Evolutionary conservation across 2,888 invertebrate species (phyloP).

Genomic region (Conops quadrifasciatus): DNA sequence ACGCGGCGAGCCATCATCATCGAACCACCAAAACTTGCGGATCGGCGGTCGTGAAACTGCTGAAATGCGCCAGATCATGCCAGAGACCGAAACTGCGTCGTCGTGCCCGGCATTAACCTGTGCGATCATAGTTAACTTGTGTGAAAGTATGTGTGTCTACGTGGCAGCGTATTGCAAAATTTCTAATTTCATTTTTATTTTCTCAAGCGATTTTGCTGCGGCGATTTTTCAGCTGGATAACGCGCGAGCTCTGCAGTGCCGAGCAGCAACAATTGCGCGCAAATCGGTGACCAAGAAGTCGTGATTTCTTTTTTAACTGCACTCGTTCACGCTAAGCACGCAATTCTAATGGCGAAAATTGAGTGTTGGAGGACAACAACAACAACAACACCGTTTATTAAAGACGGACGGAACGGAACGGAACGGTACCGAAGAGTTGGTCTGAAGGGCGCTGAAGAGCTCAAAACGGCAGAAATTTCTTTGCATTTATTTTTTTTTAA

Average conservation of each 20-base stretch:
- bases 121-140: slow-evolving; percentile 23
- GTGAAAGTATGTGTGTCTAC: neutral
- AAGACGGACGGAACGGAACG: no score
- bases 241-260: neutral
- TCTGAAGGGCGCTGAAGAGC: no score
- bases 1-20: slow-evolving; percentile 12
- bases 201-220: slow-evolving; percentile 9
- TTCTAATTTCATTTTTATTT: slow-evolving; percentile 34
- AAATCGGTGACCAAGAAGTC: slow-evolving; percentile 54
- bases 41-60: neutral
- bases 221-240: slow-evolving; percentile 12
- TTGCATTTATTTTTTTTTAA: neutral
- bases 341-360: slow-evolving; percentile 24
- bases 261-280: slow-evolving; percentile 58
- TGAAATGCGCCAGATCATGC: neutral
- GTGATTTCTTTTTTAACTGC: slow-evolving; percentile 53
- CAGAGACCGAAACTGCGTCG: slow-evolving; percentile 12
- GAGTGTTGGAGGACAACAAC: no score
- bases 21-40: neutral
- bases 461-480: neutral
- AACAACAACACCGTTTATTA: no score
- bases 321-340: slow-evolving; percentile 30
- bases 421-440: no score
- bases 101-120: slow-evolving; percentile 56
- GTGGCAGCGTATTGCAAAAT: neutral